Conservation (phyloP, 2,113 vertebrate species). For the Misgurnus mizolepis region DNA sequence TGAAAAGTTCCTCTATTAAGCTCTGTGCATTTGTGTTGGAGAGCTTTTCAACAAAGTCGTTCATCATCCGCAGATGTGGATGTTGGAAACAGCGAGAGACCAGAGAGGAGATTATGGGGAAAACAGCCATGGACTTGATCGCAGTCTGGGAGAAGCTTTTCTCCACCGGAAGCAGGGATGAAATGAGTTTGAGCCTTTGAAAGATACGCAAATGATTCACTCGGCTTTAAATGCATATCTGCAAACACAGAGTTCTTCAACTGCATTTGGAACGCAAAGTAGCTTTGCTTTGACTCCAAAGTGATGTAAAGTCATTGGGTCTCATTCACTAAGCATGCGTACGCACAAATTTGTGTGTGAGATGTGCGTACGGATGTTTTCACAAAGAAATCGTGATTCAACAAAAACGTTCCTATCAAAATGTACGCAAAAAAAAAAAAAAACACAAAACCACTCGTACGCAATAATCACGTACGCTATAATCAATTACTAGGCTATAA, state of each 20-base stretch:
- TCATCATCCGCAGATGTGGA: constrained; percentile 65
- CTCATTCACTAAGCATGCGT: too few relatives aligned
- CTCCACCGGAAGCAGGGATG: constrained; percentile 7
- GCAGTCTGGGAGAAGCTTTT: constrained; percentile 13
- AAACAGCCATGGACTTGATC: constrained; percentile 44
- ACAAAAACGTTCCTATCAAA: too few relatives aligned
- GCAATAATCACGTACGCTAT: too few relatives aligned
- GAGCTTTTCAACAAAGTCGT: constrained; percentile 70
- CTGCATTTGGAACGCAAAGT: neutral
- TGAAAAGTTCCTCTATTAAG: constrained; percentile 75
- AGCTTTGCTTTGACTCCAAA: neutral
- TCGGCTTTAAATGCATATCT: neutral
- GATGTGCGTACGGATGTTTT: too few relatives aligned
- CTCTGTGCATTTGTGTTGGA: constrained; percentile 55
- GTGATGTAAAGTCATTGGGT: neutral
- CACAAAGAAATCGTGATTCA: too few relatives aligned
- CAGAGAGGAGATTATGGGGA: constrained; percentile 57
- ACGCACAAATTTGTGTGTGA: too few relatives aligned
- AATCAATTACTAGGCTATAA: too few relatives aligned
- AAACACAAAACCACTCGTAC: too few relatives aligned
- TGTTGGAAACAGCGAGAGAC: constrained; percentile 62
- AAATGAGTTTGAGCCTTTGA: constrained; percentile 10
- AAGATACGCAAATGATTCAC: constrained; percentile 19
- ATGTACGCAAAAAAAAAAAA: too few relatives aligned
- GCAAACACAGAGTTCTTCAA: neutral